Conservation (phyloP, 2,888 invertebrate species). For the Drosophila cognata region DNA sequence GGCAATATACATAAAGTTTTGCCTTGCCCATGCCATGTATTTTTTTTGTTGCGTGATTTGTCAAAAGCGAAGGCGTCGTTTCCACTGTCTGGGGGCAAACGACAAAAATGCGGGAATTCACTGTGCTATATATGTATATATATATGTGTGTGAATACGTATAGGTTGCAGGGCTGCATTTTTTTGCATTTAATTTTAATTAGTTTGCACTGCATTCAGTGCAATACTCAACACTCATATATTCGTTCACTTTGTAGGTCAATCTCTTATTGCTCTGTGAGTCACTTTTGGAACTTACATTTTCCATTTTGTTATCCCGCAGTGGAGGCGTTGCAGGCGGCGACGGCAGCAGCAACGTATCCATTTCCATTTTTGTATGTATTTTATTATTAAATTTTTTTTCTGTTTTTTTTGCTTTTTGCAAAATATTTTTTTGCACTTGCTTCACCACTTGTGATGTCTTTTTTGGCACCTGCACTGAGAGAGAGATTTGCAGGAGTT, state of each 20-base stretch:
- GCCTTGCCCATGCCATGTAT: slow-evolving; percentile 61
- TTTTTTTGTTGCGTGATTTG: slow-evolving; percentile 66
- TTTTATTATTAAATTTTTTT: not conserved
- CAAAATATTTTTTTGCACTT: slow-evolving; percentile 34
- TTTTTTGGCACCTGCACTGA: slow-evolving; percentile 35
- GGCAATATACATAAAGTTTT: slow-evolving; percentile 45
- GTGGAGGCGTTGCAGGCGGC: slow-evolving; percentile 90
- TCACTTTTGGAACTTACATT: slow-evolving; percentile 83
- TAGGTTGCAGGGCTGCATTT: slow-evolving; percentile 46
- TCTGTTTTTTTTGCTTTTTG: slow-evolving; percentile 8
- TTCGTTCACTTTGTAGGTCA: slow-evolving; percentile 56
- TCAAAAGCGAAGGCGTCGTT: slow-evolving; percentile 59
- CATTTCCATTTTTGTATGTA: slow-evolving; percentile 81
- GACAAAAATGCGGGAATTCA: slow-evolving; percentile 58
- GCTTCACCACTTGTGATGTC: slow-evolving; percentile 29
- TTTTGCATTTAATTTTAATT: slow-evolving; percentile 63
- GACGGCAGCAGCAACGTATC: slow-evolving; percentile 86
- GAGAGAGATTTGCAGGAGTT: slow-evolving; percentile 7
- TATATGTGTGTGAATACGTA: slow-evolving; percentile 1
- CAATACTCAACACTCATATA: slow-evolving; percentile 26
- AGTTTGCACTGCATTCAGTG: slow-evolving; percentile 57
- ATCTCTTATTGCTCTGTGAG: slow-evolving; percentile 43
- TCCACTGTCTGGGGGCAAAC: slow-evolving; percentile 43
- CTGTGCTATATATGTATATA: slow-evolving; percentile 7
- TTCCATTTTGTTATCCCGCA: slow-evolving; percentile 85